Evolutionary conservation across 2,113 vertebrate species (phyloP).

Genomic region (Myrmecobius fasciatus): DNA sequence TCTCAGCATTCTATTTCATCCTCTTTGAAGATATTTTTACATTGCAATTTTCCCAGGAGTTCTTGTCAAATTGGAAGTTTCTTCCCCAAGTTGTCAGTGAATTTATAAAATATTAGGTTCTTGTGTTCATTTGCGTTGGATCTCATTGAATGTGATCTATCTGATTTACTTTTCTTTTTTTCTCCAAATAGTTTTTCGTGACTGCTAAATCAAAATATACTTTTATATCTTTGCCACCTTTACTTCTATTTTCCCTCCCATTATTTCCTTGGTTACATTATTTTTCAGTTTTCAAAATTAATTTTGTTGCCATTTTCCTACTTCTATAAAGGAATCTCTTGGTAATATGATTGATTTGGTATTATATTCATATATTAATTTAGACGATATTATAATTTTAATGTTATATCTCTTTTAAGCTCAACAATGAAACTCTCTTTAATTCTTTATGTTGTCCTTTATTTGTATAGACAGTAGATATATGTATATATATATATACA

Average conservation of each 20-base stretch:
- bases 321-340: neutral
- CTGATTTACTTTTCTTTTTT: neutral
- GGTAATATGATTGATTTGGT: neutral
- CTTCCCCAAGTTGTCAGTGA: neutral
- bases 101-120: neutral
- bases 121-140: neutral
- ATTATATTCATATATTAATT: neutral
- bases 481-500: neutral
- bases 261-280: neutral
- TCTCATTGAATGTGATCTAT: neutral
- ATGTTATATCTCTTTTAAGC: neutral
- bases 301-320: neutral
- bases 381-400: neutral
- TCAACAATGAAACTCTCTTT: neutral
- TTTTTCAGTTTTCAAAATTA: neutral
- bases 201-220: neutral
- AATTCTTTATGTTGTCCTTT: neutral
- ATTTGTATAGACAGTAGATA: neutral
- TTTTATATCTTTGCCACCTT: neutral
- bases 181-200: neutral
- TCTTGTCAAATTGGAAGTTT: neutral
- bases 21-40: neutral
- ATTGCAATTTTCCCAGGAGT: neutral
- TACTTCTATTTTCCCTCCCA: neutral
- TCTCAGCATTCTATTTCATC: neutral